Conservation (phyloP, 2,113 vertebrate species). For the Anarrhichthys ocellatus region DNA sequence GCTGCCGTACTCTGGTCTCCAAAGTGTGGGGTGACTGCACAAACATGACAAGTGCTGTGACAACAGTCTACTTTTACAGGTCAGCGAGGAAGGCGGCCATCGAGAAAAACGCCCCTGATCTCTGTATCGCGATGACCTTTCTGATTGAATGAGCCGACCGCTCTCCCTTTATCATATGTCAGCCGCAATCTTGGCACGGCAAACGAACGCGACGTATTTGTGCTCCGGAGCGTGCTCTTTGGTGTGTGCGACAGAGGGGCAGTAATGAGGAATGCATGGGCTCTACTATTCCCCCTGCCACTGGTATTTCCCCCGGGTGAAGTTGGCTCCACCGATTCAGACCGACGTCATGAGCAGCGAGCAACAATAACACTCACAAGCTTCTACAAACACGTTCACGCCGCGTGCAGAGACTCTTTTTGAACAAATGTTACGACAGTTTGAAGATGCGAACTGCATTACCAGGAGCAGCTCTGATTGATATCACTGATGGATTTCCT, state of each 20-base stretch:
- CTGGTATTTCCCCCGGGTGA: conserved; percentile 67
- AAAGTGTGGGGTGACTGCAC: conserved; percentile 94
- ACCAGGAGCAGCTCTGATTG: background rate
- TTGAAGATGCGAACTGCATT: background rate
- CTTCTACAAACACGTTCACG: conserved; percentile 67
- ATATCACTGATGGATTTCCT: background rate
- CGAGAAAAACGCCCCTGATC: background rate
- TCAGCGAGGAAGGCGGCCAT: background rate
- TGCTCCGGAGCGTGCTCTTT: conserved; percentile 61
- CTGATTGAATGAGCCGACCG: conserved; percentile 19
- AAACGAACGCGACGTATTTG: conserved; percentile 43
- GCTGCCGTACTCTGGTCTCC: conserved; percentile 97
- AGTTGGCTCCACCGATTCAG: conserved; percentile 62
- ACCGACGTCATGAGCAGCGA: conserved; percentile 56
- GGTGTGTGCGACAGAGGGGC: conserved; percentile 76
- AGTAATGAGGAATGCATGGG: conserved; percentile 78
- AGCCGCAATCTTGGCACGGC: conserved; percentile 30
- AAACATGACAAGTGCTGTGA: conserved; percentile 26
- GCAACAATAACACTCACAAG: conserved; percentile 54
- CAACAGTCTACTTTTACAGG: background rate
- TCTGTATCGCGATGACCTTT: conserved; percentile 20
- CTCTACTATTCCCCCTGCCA: conserved; percentile 66
- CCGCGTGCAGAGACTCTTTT: conserved; percentile 25
- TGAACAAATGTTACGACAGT: conserved; percentile 2
- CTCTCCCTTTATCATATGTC: conserved; percentile 18